Evolutionary conservation across 2,113 vertebrate species (phyloP), one percentile per base, ranked within the genome.

Genomic region (Spea multiplicata): DNA sequence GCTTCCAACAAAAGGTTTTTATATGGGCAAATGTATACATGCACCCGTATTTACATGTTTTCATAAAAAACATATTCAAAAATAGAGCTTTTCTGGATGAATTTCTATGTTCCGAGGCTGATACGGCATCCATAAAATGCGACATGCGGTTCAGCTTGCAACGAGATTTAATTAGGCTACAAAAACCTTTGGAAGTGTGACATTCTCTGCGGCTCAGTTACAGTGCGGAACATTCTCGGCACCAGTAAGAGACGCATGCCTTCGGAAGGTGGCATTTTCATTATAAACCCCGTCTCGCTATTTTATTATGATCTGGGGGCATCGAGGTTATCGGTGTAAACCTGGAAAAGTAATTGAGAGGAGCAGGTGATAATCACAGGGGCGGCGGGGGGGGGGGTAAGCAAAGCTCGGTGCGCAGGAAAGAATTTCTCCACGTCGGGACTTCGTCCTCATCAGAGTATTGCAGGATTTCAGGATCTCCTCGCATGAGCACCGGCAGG

Each of bases 121-220:
- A 76, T 68, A 52, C 65, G 68, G 74, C 74, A 68, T 14, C n/a
- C 44, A 44, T 69, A 47, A 61, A 49, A 76, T 53, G 17, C 50
- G 30, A 59, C 75, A 59, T 68, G 53, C 59, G 75, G 75, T 47
- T 44, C 10, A 66, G 75, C 75, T 69, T 47, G 74, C 65, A 76
- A 76, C 44, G 59, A 57, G 66, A 59, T 68, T 76, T 76, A 76
- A 76, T 76, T 76, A 76, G 65, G 66, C 59, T 76, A 48, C 74
- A 68, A 66, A 44, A 59, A 59, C 75, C 66, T 76, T n/a, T 48
- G 66, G 44, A 76, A 76, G 75, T 76, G 52, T 76, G 75, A 76
- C 75, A 76, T 76, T 76, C 69, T 14, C 65, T 6, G n/a, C 45
- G 64, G 75, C 10, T 59, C 75, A 16, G 75, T 30, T 61, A 55